phyloP scores from a whole-genome alignment of 2,888 invertebrate species.

The Lydus trimaculatus region DNA sequence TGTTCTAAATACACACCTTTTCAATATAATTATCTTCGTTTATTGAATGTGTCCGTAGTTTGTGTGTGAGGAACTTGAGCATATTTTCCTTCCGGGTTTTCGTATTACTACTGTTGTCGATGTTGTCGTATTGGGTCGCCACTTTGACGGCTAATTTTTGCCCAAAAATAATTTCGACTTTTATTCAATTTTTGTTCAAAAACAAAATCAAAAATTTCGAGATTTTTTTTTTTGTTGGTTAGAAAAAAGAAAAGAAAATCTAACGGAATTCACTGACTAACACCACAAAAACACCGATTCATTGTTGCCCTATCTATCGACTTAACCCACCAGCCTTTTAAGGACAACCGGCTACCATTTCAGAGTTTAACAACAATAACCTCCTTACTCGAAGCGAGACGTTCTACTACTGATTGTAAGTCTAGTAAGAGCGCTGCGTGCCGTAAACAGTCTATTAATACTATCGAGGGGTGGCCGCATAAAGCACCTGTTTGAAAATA shows the following conservation, averaged over 20 bases:
- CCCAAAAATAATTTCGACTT: too few relatives aligned
- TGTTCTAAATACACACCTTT: slow-evolving; percentile 69
- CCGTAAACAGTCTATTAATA: slow-evolving; percentile 58
- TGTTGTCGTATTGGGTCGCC: slow-evolving; percentile 60
- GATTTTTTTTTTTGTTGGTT: neutral
- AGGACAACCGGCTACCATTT: slow-evolving; percentile 46
- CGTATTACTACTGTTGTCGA: slow-evolving; percentile 16
- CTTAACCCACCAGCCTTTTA: slow-evolving; percentile 28
- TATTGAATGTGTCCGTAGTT: slow-evolving; percentile 84
- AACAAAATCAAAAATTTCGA: neutral
- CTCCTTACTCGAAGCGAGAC: slow-evolving; percentile 50
- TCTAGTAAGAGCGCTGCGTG: slow-evolving; percentile 62
- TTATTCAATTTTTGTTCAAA: neutral
- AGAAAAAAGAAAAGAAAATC: slow-evolving; percentile 23
- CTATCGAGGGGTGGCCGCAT: slow-evolving; percentile 52
- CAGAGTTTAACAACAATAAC: slow-evolving; percentile 33
- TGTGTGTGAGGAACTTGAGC: slow-evolving; percentile 87
- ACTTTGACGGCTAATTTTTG: slow-evolving; percentile 50
- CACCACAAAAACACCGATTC: slow-evolving; percentile 47
- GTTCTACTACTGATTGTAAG: slow-evolving; percentile 63
- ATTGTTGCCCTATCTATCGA: slow-evolving; percentile 31
- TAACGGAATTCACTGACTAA: slow-evolving; percentile 43
- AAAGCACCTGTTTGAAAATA: slow-evolving; percentile 7
- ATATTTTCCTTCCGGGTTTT: slow-evolving; percentile 69
- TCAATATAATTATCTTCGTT: slow-evolving; percentile 80